A percentile compares a stretch with the other conserved stretches of the same genome.
Conservation (phyloP, 2,113 vertebrate genomes). For the Zosterops lateralis region DNA sequence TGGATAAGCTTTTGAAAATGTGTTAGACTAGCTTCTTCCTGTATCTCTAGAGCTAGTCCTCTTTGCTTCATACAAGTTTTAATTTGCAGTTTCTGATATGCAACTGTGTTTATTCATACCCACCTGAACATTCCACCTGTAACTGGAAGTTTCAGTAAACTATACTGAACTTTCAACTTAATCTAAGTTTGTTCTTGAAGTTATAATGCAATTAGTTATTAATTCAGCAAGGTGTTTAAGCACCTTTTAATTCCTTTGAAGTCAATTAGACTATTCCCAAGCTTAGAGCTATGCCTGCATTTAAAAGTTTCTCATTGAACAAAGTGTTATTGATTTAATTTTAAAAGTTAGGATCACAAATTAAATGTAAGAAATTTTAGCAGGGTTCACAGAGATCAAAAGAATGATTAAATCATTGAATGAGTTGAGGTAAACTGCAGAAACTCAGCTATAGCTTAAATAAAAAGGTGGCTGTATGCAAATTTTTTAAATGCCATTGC, state of each 20-base stretch:
- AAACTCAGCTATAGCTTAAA: neutral
- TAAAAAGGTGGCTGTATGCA: neutral
- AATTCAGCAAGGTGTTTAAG: conserved; percentile 45
- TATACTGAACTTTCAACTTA: neutral
- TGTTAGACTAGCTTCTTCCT: neutral
- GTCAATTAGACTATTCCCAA: conserved; percentile 34
- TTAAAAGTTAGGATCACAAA: neutral
- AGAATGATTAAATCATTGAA: neutral
- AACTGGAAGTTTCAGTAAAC: conserved; percentile 9
- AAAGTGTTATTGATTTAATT: neutral
- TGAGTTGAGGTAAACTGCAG: neutral
- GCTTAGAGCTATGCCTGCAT: neutral
- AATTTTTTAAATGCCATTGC: neutral
- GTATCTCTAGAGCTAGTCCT: neutral
- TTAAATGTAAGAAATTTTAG: neutral
- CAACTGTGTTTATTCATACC: neutral
- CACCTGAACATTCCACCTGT: neutral
- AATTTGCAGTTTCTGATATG: neutral
- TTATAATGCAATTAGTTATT: conserved; percentile 41
- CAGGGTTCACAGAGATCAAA: neutral
- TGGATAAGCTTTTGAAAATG: neutral
- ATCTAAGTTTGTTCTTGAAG: conserved; percentile 3
- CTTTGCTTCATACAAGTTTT: neutral
- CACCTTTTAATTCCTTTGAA: conserved; percentile 40
- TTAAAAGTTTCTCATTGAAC: neutral